Conservation (phyloP, 2,113 vertebrate genomes). For the Alethe diademata region DNA sequence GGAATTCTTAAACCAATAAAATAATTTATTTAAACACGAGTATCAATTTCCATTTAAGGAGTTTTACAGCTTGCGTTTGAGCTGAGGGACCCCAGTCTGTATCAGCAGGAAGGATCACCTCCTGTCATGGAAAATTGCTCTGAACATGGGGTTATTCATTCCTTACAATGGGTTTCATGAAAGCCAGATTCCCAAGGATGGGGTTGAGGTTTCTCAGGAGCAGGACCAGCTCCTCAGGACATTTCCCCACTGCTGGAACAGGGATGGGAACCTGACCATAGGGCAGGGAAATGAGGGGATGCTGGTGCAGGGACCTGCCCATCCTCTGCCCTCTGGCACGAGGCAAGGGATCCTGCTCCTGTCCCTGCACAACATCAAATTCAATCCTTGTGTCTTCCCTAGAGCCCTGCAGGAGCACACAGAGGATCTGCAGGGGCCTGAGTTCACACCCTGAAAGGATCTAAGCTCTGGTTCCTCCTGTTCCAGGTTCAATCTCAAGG, state of each 20-base stretch:
- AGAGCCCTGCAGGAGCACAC: not conserved
- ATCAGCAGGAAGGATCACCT: not conserved
- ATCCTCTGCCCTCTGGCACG: not conserved
- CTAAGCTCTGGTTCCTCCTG: not conserved
- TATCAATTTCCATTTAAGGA: slow-evolving; percentile 2
- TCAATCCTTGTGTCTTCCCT: not conserved
- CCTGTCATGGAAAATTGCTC: not conserved
- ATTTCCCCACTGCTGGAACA: not conserved
- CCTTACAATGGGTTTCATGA: not conserved
- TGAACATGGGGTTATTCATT: accelerated
- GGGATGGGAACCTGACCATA: not conserved
- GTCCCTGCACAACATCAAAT: accelerated
- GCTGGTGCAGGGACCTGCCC: not conserved
- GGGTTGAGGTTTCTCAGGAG: not conserved
- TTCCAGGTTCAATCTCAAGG: not conserved
- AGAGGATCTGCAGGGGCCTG: not conserved
- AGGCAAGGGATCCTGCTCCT: not conserved
- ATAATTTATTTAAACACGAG: not conserved
- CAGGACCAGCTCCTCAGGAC: accelerated
- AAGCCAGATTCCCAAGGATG: not conserved
- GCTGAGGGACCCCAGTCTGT: not conserved
- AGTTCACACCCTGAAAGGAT: not conserved
- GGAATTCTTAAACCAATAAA: not conserved
- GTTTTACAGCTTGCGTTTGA: not conserved
- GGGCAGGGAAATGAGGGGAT: not conserved